phyloP scores from a whole-genome alignment of 92 coral and sea anemone genomes.

The Scolanthus callimorphus region DNA sequence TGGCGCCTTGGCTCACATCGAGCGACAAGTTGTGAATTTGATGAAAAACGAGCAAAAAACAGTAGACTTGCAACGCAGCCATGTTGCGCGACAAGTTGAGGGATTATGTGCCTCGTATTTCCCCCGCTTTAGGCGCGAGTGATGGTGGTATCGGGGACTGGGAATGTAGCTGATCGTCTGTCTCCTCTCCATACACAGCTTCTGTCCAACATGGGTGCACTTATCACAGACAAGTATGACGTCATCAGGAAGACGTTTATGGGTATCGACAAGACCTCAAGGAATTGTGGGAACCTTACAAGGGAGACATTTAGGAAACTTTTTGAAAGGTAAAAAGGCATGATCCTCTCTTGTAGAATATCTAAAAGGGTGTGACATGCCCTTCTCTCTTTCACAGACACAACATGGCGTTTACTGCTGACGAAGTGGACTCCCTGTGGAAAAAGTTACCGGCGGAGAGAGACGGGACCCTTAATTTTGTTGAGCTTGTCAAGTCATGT shows the following conservation, averaged over 20 bases:
- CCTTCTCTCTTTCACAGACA: no score
- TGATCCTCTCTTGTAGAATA: background rate
- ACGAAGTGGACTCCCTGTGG: slow-evolving; percentile 63
- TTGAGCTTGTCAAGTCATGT: slow-evolving; percentile 56
- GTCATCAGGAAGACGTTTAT: slow-evolving; percentile 68
- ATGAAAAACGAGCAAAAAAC: no score
- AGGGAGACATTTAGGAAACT: slow-evolving; percentile 61
- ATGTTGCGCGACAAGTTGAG: no score
- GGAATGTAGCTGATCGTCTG: no score
- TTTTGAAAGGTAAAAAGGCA: slow-evolving; percentile 57
- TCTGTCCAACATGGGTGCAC: slow-evolving; percentile 49
- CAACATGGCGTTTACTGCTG: slow-evolving; percentile 28
- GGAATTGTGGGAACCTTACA: slow-evolving; percentile 59
- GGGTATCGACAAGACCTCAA: slow-evolving; percentile 56
- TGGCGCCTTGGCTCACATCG: no score
- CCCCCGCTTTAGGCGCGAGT: no score
- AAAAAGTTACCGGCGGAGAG: slow-evolving; percentile 60
- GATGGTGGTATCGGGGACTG: no score
- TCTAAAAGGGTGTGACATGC: background rate
- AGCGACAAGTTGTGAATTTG: no score
- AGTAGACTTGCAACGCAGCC: no score
- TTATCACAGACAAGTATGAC: slow-evolving; percentile 66
- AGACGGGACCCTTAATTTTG: slow-evolving; percentile 47
- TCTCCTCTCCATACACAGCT: no score
- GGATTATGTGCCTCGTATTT: no score